phyloP scores from a whole-genome alignment of 2,797 vertebrate genomes.

The Mycteria americana region DNA sequence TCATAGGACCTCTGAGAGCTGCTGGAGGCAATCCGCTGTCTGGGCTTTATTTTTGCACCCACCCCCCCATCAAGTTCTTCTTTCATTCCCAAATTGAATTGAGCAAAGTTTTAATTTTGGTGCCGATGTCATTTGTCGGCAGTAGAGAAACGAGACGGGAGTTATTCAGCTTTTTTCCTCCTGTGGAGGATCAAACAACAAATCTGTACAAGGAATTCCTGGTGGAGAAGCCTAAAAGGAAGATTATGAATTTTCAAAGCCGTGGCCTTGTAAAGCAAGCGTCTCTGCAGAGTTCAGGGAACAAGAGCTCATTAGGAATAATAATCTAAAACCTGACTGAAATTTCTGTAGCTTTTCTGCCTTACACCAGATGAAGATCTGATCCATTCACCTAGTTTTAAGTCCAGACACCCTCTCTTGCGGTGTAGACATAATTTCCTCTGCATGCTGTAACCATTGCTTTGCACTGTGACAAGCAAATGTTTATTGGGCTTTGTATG shows the following conservation, averaged over 20 bases:
- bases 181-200: conserved; percentile 30
- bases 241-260: conserved; percentile 2
- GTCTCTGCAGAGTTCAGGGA: neutral
- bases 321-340: conserved; percentile 15
- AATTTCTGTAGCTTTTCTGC: conserved; percentile 31
- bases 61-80: neutral
- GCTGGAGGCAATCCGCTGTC: neutral
- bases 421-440: conserved; percentile 7
- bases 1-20: neutral
- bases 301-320: conserved; percentile 33
- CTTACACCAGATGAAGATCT: neutral
- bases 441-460: neutral
- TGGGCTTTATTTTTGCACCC: conserved; percentile 5
- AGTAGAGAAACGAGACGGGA: neutral
- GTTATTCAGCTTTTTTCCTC: conserved; percentile 28
- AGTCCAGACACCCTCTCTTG: neutral
- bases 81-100: conserved; percentile 63
- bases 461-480: neutral
- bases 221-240: conserved; percentile 8
- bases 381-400: conserved; percentile 31
- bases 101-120: conserved; percentile 40
- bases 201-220: conserved; percentile 9
- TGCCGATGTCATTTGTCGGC: conserved; percentile 45
- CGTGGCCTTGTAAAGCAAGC: neutral
- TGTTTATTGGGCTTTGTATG: neutral